Conservation (phyloP, 2,888 invertebrate genomes). For the Syritta pipiens region DNA sequence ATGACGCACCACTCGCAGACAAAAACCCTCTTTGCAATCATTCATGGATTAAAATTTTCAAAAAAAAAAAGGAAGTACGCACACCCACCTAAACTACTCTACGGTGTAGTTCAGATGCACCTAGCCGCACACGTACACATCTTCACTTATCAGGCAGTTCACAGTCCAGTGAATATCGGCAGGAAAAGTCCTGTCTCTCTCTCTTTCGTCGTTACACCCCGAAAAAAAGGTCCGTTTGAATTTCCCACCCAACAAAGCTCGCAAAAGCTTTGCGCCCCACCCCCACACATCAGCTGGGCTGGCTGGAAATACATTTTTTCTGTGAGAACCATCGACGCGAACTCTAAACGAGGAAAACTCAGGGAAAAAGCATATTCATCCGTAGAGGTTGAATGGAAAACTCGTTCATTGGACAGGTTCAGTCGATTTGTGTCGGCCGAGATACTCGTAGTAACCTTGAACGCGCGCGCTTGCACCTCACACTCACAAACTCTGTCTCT, state of each 20-base stretch:
- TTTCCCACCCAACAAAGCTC: neutral
- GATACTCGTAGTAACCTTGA: constrained; percentile 71
- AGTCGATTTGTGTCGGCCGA: constrained; percentile 79
- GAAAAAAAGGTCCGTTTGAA: neutral
- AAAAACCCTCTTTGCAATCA: neutral
- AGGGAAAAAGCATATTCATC: too few species aligned
- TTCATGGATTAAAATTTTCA: neutral
- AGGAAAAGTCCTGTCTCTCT: neutral
- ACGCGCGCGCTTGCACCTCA: constrained; percentile 36
- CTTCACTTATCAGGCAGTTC: constrained; percentile 29
- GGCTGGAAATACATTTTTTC: too few species aligned
- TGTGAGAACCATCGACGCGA: too few species aligned
- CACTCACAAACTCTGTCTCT: constrained; percentile 64
- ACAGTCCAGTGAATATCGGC: constrained; percentile 18
- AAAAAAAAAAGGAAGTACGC: neutral
- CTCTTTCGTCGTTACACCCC: neutral
- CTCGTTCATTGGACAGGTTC: constrained; percentile 62
- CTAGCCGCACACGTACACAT: neutral
- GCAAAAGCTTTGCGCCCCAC: neutral
- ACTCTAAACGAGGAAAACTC: constrained; percentile 10
- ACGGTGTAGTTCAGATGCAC: neutral
- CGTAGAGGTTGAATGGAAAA: constrained; percentile 44
- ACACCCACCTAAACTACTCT: neutral
- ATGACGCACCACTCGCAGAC: neutral
- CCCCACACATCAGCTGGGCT: neutral